Conservation (phyloP, 2,888 invertebrate genomes). For the Neoascia interrupta region DNA sequence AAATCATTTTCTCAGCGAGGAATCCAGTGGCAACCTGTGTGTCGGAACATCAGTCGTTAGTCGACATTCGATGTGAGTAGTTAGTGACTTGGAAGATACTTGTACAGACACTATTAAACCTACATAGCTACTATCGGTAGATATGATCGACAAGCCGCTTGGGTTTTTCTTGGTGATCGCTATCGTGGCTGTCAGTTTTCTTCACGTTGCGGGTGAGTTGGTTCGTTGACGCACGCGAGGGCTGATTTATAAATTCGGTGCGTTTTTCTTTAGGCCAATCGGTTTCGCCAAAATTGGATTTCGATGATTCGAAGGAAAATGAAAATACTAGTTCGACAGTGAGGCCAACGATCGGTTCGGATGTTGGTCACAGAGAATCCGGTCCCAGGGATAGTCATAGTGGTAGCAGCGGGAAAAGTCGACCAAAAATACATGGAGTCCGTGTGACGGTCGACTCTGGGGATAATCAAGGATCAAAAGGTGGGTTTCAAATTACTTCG, state of each 20-base stretch:
- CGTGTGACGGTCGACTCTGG: constrained; percentile 80
- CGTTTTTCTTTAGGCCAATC: constrained; percentile 73
- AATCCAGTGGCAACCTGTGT: constrained; percentile 14
- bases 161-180: constrained; percentile 36
- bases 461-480: constrained; percentile 76
- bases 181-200: constrained; percentile 22
- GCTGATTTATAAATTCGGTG: constrained; percentile 11
- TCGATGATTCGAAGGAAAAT: constrained; percentile 74
- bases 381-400: constrained; percentile 42
- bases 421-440: constrained; percentile 79
- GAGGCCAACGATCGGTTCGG: constrained; percentile 71
- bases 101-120: not conserved
- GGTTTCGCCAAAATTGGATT: constrained; percentile 78
- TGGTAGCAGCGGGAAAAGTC: constrained; percentile 71
- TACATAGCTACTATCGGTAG: not conserved
- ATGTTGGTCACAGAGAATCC: constrained; percentile 61
- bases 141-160: constrained; percentile 49
- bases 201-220: constrained; percentile 50
- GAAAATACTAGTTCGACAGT: constrained; percentile 72
- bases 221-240: constrained; percentile 67
- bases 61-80: constrained; percentile 40
- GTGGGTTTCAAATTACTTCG: constrained; percentile 73
- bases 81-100: constrained; percentile 22
- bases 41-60: constrained; percentile 42
- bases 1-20: constrained; percentile 7